phyloP scores from a whole-genome alignment of 1,140 invertebrate genomes.

The Brachionus paranguensis region DNA sequence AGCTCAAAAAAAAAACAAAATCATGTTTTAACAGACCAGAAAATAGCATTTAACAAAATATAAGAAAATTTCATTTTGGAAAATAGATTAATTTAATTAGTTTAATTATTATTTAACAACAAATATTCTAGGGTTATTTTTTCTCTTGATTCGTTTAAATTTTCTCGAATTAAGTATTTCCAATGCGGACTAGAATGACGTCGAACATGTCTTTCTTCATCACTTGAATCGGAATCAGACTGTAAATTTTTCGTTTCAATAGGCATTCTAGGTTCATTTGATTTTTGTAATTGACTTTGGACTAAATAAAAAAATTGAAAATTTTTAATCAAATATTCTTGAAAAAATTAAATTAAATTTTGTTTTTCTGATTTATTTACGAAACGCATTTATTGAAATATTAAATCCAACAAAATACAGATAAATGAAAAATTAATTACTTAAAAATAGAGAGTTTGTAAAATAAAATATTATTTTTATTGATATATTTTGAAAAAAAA shows the following conservation, averaged over 20 bases:
- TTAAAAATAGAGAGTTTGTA: too few relatives aligned
- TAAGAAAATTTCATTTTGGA: too few relatives aligned
- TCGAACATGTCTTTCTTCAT: not conserved
- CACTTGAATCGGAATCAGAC: not conserved
- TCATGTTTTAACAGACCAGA: not conserved
- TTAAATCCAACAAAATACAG: too few relatives aligned
- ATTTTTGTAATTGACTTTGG: not conserved
- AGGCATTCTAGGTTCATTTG: not conserved
- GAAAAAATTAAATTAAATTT: not conserved
- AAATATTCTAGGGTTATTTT: not conserved
- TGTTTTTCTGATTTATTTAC: not conserved
- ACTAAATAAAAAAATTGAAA: not conserved
- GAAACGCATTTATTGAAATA: too few relatives aligned
- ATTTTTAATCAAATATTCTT: not conserved
- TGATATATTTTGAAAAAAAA: too few relatives aligned
- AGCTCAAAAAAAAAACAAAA: not conserved
- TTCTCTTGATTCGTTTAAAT: not conserved
- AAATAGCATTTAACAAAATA: too few relatives aligned
- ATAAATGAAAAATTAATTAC: too few relatives aligned
- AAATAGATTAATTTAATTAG: not conserved
- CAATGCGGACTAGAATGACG: not conserved
- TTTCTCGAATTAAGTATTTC: not conserved
- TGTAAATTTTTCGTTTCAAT: not conserved
- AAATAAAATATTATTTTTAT: too few relatives aligned
- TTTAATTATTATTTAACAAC: not conserved